Conservation (phyloP, 2,797 vertebrate species). For the Arremon aurantiirostris region DNA sequence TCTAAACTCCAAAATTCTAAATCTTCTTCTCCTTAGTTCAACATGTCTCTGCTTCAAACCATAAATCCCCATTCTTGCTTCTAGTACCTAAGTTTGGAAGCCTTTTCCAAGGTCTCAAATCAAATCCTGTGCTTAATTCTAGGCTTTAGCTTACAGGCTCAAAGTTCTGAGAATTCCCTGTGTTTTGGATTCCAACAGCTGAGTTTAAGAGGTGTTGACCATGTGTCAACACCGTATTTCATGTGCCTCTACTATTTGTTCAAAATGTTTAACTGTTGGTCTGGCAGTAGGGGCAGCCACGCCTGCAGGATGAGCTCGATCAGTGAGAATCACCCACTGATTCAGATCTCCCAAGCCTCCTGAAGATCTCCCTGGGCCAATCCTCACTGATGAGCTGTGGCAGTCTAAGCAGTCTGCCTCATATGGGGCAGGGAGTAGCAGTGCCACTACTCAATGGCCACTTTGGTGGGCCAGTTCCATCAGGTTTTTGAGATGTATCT, state of each 20-base stretch:
- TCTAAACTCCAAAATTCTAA: neutral
- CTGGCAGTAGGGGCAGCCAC: neutral
- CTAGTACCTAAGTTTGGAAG: neutral
- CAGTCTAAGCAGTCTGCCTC: neutral
- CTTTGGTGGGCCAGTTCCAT: neutral
- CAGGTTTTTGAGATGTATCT: neutral
- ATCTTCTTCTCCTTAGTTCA: neutral
- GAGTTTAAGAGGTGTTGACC: neutral
- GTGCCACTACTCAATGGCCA: fast-evolving
- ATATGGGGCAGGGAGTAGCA: fast-evolving
- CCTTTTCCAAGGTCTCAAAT: neutral
- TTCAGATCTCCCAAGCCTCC: neutral
- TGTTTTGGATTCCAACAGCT: neutral
- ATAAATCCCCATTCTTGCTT: neutral
- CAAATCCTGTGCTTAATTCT: neutral
- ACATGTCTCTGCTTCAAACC: neutral
- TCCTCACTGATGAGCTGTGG: neutral
- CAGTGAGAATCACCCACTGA: neutral
- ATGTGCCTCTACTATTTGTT: neutral
- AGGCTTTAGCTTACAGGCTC: neutral
- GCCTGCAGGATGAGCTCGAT: neutral
- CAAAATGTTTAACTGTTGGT: fast-evolving
- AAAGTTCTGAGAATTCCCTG: neutral
- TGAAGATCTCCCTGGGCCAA: neutral
- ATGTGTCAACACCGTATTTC: no score